These are phyloP conservation scores for Sphaerophoria taeniata DNA, from an alignment of 2,888 invertebrate genomes.

Conservation along the genomic window DNA sequence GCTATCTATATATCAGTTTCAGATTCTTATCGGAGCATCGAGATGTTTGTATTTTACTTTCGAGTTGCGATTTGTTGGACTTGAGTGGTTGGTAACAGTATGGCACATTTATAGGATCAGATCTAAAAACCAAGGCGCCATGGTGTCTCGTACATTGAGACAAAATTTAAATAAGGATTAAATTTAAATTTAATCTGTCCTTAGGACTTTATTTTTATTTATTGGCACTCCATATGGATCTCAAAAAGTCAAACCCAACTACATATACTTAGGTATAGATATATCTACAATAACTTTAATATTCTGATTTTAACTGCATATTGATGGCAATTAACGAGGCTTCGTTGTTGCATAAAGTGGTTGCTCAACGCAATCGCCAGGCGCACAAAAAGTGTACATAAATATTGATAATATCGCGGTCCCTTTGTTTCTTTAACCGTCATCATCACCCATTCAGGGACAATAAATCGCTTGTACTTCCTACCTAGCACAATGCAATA, in stretches of 20 bases:
- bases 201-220: conserved; percentile 64
- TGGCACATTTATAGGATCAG: not conserved
- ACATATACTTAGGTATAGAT: too few relatives aligned
- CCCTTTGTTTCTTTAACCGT: conserved; percentile 44
- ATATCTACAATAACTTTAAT: conserved; percentile 35
- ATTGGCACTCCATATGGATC: conserved; percentile 73
- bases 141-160: conserved; percentile 50
- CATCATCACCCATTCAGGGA: conserved; percentile 71
- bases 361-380: conserved; percentile 45
- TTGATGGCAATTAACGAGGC: conserved; percentile 71
- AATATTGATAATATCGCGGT: conserved; percentile 37
- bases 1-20: conserved; percentile 59
- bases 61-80: conserved; percentile 57
- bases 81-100: not conserved
- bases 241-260: conserved; percentile 45
- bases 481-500: conserved; percentile 48
- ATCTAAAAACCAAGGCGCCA: conserved; percentile 50
- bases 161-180: conserved; percentile 68
- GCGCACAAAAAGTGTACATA: conserved; percentile 46
- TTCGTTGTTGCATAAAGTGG: conserved; percentile 49
- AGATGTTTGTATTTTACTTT: conserved; percentile 35
- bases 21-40: conserved; percentile 57
- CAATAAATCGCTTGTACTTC: conserved; percentile 65
- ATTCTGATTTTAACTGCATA: conserved; percentile 70
- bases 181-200: conserved; percentile 45